Base-by-base conservation (phyloP, 2,797 vertebrate genomes). In the Diplodus sargus region DNA sequence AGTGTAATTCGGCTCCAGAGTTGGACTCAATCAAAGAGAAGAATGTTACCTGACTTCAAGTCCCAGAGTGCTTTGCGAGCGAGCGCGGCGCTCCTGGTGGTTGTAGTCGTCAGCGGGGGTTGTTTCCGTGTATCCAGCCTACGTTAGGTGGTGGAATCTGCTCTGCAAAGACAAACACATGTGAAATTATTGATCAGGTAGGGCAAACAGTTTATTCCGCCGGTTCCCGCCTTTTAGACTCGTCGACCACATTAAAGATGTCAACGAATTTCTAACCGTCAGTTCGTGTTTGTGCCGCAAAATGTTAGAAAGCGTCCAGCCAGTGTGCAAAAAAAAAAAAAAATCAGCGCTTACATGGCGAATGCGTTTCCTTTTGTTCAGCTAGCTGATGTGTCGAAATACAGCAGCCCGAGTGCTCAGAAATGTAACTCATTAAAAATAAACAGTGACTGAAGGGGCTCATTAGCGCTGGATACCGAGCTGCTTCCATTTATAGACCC, bases 101-200 rank as follows among this genome's bases (percentile, higher is more conserved):
- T 85, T 94, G 95, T 93, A 94, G 95, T 96, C 79, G 82, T 34
- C 4, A 2, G 4, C 2, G 48, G 51, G 51, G 30, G 30, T 87
- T 78, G 89, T 89, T 93, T 92, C 93, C 90, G 90, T 84, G 85
- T 93, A 65, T 78, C 47, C 61, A 79, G 70, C 75, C 70, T 81
- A 47, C 82, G 80, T 89, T 90, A 94, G 92, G 89, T 87, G 92
- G 86, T 74, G 93, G 92, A 95, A 94, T 92, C 87, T 90, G 87
- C 85, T 89, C 89, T 88, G 89, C 88, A 92, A 92, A 94, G 90
- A 90, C 90, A 90, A 91, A 92, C 93, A 94, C 91, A 95, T 92
- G 94, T 96, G 94, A 93, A 94, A 90, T 91, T 90, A 94, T 88
- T 92, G 88, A 92, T 83, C 94, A 95, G 95, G 95, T 96, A 95